These are phyloP conservation scores for Centropus bengalensis DNA, from an alignment of 2,113 vertebrate genomes.

Conservation along the genomic window DNA sequence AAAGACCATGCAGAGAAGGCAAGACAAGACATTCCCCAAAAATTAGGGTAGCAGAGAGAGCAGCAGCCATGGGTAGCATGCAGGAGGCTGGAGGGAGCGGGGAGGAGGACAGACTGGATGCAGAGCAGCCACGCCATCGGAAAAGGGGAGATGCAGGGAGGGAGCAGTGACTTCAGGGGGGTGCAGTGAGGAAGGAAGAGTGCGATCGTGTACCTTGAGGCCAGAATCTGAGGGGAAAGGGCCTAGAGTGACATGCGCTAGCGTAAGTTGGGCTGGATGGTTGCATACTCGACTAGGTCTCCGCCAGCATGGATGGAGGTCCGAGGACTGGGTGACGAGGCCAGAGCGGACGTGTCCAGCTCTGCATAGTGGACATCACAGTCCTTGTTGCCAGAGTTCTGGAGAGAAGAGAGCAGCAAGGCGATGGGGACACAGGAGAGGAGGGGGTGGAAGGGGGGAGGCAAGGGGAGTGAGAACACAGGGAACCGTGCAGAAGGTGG, in stretches of 20 bases:
- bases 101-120: neutral
- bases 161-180: neutral
- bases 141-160: neutral
- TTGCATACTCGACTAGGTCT: conserved; percentile 94
- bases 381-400: conserved; percentile 89
- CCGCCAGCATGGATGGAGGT: conserved; percentile 83
- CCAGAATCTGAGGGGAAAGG: conserved; percentile 84
- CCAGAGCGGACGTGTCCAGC: conserved; percentile 92
- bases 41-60: neutral
- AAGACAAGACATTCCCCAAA: neutral
- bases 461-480: neutral
- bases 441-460: neutral
- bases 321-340: conserved; percentile 82
- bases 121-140: neutral
- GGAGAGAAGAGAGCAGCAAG: conserved; percentile 85
- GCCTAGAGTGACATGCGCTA: conserved; percentile 86
- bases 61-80: neutral
- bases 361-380: conserved; percentile 90
- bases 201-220: conserved; percentile 84
- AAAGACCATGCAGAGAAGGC: conserved; percentile 24
- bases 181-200: conserved; percentile 11
- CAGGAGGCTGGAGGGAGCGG: neutral
- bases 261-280: conserved; percentile 91
- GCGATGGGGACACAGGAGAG: conserved; percentile 50
- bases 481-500: neutral